Evolutionary conservation across 2,113 vertebrate species (phyloP), one percentile per base, ranked within the genome.

Genomic region (Eptesicus fuscus): DNA sequence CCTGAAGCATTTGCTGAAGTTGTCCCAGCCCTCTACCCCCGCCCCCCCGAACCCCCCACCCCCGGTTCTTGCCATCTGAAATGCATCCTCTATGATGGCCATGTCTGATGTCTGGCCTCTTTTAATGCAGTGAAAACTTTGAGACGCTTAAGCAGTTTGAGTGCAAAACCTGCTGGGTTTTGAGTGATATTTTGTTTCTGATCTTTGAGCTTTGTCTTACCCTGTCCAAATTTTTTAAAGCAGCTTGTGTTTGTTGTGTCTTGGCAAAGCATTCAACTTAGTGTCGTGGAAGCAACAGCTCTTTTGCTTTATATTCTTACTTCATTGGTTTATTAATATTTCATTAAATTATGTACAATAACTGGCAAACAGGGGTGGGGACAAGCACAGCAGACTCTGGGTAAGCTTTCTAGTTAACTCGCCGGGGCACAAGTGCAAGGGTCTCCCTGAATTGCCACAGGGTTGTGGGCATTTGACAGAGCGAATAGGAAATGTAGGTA

Each of bases 321-420:
- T 67, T 56, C 40, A 71, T 16, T 25, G 28, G 89, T 37, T 94
- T 92, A 86, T 95, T 86, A 91, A 94, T 96, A 89, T 94, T 96
- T 94, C 85, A 86, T 73, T 37, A 44, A 71, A 53, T 94, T 90
- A 85, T 73, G 63, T 53, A 67, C 78, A 63, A 70, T 70, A 94
- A 65, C 76, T 92, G 90, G 59, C 61, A 86, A 65, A 87, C 74
- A 73, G 70, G 63, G 88, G 40, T 77, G 70, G 53, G 74, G 37
- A 84, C 30, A 78, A 35, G 17, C 42, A 37, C 32, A 16, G 77
- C 30, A 49, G 56, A 7, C 35, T 40, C n/a, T 16, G 30, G 61
- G 56, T n/a, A 28, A 83, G 30, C 49, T 2, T 65, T 80, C 78
- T 76, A 1, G 28, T 51, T 79, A 20, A 17, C 82, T 88, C 17